Evolutionary conservation across 2,888 invertebrate genomes (phyloP).

Genomic region (Cerastoderma edule): DNA sequence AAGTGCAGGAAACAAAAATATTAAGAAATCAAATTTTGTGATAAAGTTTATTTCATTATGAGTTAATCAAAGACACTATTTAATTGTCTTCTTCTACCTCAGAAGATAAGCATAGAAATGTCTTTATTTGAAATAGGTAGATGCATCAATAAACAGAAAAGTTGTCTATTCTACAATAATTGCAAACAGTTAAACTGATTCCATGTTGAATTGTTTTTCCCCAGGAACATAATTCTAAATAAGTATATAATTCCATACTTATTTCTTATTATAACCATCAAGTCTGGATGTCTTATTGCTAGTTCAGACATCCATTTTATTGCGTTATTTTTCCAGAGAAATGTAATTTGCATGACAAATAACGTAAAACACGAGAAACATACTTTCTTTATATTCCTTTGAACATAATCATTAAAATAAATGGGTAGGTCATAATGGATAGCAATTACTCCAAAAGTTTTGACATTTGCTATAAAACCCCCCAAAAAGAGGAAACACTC

Average conservation of each 20-base stretch:
- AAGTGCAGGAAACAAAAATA: no score
- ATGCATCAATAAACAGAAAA: no score
- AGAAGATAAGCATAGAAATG: no score
- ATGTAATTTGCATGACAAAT: conserved; percentile 45
- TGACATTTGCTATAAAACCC: conserved; percentile 42
- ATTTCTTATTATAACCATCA: conserved; percentile 16
- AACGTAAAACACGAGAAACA: conserved; percentile 37
- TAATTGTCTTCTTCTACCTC: no score
- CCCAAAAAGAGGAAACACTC: conserved; percentile 36
- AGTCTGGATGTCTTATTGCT: conserved; percentile 17
- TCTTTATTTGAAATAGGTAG: no score
- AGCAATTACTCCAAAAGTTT: conserved; percentile 32
- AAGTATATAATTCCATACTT: background rate
- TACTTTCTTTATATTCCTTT: conserved; percentile 37
- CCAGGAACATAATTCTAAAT: conserved; percentile 1
- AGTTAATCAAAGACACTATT: no score
- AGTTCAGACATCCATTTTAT: conserved; percentile 30
- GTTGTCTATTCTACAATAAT: no score
- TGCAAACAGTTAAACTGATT: conserved; percentile 7
- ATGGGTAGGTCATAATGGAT: conserved; percentile 35
- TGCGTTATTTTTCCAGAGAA: conserved; percentile 31
- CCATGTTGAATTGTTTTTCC: conserved; percentile 7
- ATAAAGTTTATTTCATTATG: no score
- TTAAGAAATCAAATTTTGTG: no score
- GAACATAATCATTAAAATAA: conserved; percentile 48